These are phyloP conservation scores for Anguilla megastoma DNA, from an alignment of 2,797 vertebrate species.

Conservation along the genomic window DNA sequence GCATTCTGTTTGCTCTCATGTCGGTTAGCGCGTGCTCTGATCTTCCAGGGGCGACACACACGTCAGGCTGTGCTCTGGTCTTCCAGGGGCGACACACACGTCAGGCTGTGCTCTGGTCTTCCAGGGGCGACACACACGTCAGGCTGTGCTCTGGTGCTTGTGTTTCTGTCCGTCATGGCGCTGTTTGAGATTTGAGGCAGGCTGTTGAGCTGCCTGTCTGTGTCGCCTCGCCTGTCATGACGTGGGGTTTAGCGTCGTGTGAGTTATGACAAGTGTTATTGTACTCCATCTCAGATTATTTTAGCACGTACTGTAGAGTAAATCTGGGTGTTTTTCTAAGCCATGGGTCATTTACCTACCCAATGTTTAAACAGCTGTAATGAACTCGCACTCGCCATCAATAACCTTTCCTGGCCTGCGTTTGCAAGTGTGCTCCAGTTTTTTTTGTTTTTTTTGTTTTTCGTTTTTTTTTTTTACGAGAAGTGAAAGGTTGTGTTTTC, in stretches of 20 bases:
- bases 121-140: neutral
- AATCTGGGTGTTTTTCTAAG: constrained; percentile 73
- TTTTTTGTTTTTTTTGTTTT: neutral
- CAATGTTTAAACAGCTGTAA: constrained; percentile 66
- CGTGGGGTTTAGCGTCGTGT: constrained; percentile 38
- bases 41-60: constrained; percentile 10
- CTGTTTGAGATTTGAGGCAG: neutral
- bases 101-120: neutral
- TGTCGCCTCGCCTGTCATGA: constrained; percentile 23
- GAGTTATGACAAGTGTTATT: constrained; percentile 54
- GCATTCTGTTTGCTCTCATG: constrained; percentile 14
- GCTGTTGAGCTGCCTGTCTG: constrained; percentile 34
- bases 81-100: neutral
- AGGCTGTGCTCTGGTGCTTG: neutral
- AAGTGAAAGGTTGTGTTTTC: constrained; percentile 28
- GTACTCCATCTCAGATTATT: constrained; percentile 62
- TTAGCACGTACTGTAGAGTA: constrained; percentile 61
- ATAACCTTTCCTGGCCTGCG: constrained; percentile 24
- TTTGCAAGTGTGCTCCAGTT: neutral
- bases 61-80: constrained; percentile 18
- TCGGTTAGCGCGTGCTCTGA: neutral
- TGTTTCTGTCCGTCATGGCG: neutral
- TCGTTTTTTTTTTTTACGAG: neutral
- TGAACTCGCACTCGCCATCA: constrained; percentile 59
- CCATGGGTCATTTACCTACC: constrained; percentile 70